Evolutionary conservation across 2,888 invertebrate species (phyloP).

Genomic region (Drosophila borealis): DNA sequence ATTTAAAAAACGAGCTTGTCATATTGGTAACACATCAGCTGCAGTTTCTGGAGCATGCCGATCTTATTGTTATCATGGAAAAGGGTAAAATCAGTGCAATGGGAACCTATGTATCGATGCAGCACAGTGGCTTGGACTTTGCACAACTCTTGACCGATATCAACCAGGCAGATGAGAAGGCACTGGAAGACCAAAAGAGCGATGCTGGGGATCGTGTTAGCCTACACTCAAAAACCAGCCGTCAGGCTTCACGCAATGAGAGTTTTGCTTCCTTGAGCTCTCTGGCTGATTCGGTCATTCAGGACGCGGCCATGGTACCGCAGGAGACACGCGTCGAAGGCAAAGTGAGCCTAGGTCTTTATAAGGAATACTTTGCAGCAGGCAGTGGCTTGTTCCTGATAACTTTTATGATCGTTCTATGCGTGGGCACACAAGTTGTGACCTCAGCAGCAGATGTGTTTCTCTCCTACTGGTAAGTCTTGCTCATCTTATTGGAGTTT

Average conservation of each 20-base stretch:
- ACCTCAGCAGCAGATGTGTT: slow-evolving; percentile 92
- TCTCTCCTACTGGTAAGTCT: slow-evolving; percentile 89
- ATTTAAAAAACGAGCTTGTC: slow-evolving; percentile 88
- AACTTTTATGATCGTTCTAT: slow-evolving; percentile 87
- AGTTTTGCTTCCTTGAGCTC: slow-evolving; percentile 86
- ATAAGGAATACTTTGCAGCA: slow-evolving; percentile 89
- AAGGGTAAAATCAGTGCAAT: slow-evolving; percentile 85
- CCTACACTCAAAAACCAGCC: slow-evolving; percentile 55
- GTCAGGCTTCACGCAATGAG: slow-evolving; percentile 76
- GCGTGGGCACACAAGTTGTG: slow-evolving; percentile 88
- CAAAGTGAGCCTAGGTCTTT: slow-evolving; percentile 87
- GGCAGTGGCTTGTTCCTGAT: slow-evolving; percentile 89
- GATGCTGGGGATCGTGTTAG: slow-evolving; percentile 39
- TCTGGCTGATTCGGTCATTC: slow-evolving; percentile 75
- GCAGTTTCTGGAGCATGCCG: slow-evolving; percentile 90
- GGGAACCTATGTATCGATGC: slow-evolving; percentile 89
- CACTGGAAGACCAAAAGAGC: slow-evolving; percentile 64
- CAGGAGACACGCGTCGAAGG: slow-evolving; percentile 88
- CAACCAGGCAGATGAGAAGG: slow-evolving; percentile 82
- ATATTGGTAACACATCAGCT: slow-evolving; percentile 93
- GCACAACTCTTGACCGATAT: slow-evolving; percentile 88
- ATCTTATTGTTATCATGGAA: slow-evolving; percentile 85
- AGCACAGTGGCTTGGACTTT: slow-evolving; percentile 91
- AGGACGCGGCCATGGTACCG: slow-evolving; percentile 78
- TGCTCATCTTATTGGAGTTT: neutral